phyloP scores from a whole-genome alignment of 2,888 invertebrate genomes.

The Polydrusus cervinus region DNA sequence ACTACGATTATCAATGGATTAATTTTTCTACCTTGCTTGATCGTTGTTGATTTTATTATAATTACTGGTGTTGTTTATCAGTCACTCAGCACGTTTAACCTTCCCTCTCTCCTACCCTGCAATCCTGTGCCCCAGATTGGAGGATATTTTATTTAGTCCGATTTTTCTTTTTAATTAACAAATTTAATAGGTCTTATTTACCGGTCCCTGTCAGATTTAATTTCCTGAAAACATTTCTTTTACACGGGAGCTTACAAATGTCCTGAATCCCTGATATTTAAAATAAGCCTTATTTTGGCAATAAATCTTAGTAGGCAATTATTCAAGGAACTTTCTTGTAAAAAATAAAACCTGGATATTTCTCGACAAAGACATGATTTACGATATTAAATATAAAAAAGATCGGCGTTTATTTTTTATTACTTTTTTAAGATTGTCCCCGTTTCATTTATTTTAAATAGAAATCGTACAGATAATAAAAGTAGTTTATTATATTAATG shows the following conservation, averaged over 20 bases:
- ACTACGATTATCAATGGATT: too few relatives aligned
- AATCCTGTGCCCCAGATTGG: not conserved
- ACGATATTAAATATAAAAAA: constrained; percentile 12
- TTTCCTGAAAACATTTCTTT: constrained; percentile 25
- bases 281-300: constrained; percentile 24
- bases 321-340: constrained; percentile 10
- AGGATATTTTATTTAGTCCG: not conserved
- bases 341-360: constrained; percentile 22
- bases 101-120: too few relatives aligned
- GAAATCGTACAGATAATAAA: too few relatives aligned
- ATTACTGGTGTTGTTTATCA: too few relatives aligned
- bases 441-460: not conserved
- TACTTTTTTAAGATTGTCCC: constrained; percentile 1
- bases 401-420: not conserved
- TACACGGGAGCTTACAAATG: constrained; percentile 19
- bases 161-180: constrained; percentile 1
- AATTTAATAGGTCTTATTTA: constrained; percentile 6
- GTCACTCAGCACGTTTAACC: too few relatives aligned
- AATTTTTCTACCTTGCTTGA: too few relatives aligned
- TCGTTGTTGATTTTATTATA: too few relatives aligned
- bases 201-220: constrained; percentile 7
- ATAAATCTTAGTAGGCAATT: constrained; percentile 29
- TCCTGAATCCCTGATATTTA: constrained; percentile 21
- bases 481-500: too few relatives aligned
- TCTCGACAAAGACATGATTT: constrained; percentile 27